These are phyloP conservation scores for Cyrtodaria siliqua DNA, from an alignment of 2,888 invertebrate species.

Conservation along the genomic window DNA sequence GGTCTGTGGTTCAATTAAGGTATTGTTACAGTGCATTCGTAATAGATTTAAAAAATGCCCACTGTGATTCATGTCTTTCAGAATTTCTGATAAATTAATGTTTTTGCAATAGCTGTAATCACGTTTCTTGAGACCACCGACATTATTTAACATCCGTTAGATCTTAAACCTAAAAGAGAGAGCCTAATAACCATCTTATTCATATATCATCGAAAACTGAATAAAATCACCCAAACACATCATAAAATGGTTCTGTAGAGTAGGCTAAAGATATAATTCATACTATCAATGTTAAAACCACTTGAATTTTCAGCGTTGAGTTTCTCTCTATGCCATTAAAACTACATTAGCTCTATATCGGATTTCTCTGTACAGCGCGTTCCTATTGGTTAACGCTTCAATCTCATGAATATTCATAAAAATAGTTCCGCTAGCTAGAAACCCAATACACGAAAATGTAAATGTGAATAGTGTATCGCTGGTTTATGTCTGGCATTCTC, in stretches of 20 bases:
- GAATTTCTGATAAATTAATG: no score
- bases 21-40: no score
- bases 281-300: constrained; percentile 20
- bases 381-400: constrained; percentile 54
- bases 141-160: no score
- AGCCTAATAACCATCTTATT: not conserved
- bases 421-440: constrained; percentile 61
- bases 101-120: no score
- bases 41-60: no score
- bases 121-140: no score
- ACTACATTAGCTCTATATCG: constrained; percentile 42
- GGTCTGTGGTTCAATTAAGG: no score
- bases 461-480: not conserved
- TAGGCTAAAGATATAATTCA: constrained; percentile 5
- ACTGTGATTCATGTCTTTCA: no score
- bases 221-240: constrained; percentile 30
- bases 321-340: constrained; percentile 40
- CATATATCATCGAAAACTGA: constrained; percentile 7
- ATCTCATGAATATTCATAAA: constrained; percentile 71
- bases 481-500: no score
- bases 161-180: no score
- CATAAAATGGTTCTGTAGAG: constrained; percentile 29
- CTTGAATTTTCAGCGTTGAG: constrained; percentile 14
- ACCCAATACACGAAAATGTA: constrained; percentile 46
- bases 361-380: constrained; percentile 32